phyloP scores from a whole-genome alignment of 2,888 invertebrate genomes.

The Rosalia funebris region DNA sequence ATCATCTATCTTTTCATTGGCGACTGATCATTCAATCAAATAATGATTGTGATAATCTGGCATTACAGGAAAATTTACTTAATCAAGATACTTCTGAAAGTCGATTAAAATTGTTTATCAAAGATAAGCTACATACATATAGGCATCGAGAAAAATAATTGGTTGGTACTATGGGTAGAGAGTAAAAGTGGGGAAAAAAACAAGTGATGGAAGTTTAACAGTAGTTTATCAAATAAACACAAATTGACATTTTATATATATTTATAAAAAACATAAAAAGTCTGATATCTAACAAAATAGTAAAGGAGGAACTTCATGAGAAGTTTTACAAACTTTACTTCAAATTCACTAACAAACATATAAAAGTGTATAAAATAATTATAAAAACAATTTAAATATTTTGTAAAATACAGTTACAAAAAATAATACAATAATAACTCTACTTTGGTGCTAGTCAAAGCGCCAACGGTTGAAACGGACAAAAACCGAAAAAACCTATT shows the following conservation, averaged over 20 bases:
- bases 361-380: slow-evolving; percentile 65
- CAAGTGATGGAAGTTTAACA: slow-evolving; percentile 58
- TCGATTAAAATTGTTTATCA: too few relatives aligned
- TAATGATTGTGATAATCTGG: too few relatives aligned
- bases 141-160: too few relatives aligned
- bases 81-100: too few relatives aligned
- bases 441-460: slow-evolving; percentile 63
- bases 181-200: slow-evolving; percentile 20
- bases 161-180: too few relatives aligned
- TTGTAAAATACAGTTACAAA: slow-evolving; percentile 58
- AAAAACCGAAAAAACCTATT: slow-evolving; percentile 59
- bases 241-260: slow-evolving; percentile 64
- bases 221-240: slow-evolving; percentile 65
- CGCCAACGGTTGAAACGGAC: slow-evolving; percentile 57
- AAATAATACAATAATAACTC: slow-evolving; percentile 59
- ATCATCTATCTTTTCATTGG: too few relatives aligned
- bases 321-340: slow-evolving; percentile 61
- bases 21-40: too few relatives aligned
- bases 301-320: slow-evolving; percentile 62
- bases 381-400: slow-evolving; percentile 64
- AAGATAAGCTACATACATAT: too few relatives aligned
- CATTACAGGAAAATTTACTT: too few relatives aligned
- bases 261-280: slow-evolving; percentile 66
- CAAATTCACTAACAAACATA: slow-evolving; percentile 64
- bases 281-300: slow-evolving; percentile 65